Conservation (phyloP, 2,888 invertebrate genomes). For the Tipula unca region DNA sequence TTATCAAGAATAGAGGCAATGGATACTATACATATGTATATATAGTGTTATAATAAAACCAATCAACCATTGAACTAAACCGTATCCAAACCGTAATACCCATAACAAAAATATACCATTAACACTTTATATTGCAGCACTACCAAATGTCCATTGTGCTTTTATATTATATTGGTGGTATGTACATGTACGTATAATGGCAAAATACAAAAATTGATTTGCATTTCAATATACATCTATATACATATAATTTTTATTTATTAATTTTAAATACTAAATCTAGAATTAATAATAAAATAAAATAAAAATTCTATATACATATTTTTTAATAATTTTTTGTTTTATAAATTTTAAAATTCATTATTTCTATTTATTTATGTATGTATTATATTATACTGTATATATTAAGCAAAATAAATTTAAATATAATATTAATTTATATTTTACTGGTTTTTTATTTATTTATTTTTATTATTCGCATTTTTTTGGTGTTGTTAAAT, state of each 20-base stretch:
- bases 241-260: background rate
- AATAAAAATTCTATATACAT: background rate
- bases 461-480: background rate
- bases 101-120: background rate
- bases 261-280: background rate
- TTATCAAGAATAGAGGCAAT: background rate
- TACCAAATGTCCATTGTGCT: background rate
- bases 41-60: background rate
- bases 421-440: background rate
- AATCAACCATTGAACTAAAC: background rate
- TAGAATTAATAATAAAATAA: background rate
- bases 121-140: background rate
- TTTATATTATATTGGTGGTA: background rate
- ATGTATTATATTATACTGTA: background rate
- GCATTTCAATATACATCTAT: background rate
- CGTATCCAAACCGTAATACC: background rate
- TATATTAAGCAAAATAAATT: background rate
- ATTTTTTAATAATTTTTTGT: background rate
- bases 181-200: background rate
- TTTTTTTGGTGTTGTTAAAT: background rate
- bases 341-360: no score
- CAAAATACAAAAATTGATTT: background rate
- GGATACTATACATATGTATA: no score
- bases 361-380: background rate
- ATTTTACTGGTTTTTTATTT: background rate